phyloP scores from a whole-genome alignment of 30 jellyfish, hydroid and myxozoan genomes.

The Turritopsis dohrnii region DNA sequence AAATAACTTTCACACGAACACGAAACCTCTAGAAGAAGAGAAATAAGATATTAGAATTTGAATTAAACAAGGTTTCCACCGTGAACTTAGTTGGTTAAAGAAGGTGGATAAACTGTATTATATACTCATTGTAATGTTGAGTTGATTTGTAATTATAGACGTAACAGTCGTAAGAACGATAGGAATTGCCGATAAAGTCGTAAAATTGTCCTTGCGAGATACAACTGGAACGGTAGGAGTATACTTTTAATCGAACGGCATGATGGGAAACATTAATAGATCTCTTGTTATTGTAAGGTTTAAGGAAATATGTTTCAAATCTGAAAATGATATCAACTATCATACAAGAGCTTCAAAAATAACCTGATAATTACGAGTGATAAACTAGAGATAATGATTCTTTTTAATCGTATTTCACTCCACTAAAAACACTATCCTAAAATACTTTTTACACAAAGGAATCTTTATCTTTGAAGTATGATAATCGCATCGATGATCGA shows the following conservation, averaged over 20 bases:
- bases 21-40: not conserved
- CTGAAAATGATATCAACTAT: no score
- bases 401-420: not conserved
- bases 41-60: no score
- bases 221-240: conserved; percentile 37
- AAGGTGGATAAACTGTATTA: no score
- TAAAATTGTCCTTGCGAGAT: conserved; percentile 4
- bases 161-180: conserved; percentile 6
- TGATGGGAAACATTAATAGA: not conserved
- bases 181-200: conserved; percentile 19
- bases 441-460: not conserved
- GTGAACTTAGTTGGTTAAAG: no score
- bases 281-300: not conserved
- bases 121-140: no score
- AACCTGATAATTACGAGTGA: not conserved
- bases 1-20: not conserved
- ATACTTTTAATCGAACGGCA: not conserved
- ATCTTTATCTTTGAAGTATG: not conserved
- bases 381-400: not conserved
- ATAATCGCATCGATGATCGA: not conserved
- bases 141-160: conserved; percentile 8
- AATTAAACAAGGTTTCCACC: no score
- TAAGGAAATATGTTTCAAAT: not conserved
- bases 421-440: not conserved
- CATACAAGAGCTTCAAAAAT: no score